Percentiles rank a stretch among this genome's conserved stretches.
These are phyloP conservation scores for Borostomias antarcticus DNA, from an alignment of 2,797 vertebrate genomes.

Conservation along the genomic window DNA sequence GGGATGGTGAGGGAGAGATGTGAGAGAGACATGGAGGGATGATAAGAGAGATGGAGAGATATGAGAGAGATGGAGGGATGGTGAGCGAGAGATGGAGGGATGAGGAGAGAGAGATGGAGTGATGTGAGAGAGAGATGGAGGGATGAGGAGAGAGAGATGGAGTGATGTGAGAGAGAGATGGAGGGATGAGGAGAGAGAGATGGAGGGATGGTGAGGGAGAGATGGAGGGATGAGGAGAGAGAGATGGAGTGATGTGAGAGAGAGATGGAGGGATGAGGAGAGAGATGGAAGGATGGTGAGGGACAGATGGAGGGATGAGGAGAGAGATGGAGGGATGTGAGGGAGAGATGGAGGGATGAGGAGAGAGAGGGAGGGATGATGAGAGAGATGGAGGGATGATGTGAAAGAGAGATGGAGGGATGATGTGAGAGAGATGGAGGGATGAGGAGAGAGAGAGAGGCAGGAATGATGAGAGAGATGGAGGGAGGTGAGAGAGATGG, in stretches of 20 bases:
- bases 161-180: background rate
- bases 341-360: background rate
- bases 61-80: background rate
- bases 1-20: no score
- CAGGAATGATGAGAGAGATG: no score
- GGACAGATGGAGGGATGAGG: constrained; percentile 25
- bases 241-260: background rate
- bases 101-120: background rate
- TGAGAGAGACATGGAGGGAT: no score
- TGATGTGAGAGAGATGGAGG: background rate
- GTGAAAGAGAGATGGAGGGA: background rate
- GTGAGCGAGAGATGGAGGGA: background rate
- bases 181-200: background rate
- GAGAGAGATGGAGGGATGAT: constrained; percentile 19
- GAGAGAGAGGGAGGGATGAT: background rate
- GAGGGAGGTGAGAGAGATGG: constrained; percentile 3
- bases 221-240: constrained; percentile 19
- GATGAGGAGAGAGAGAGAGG: background rate
- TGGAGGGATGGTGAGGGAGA: constrained; percentile 57
- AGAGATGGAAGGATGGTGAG: constrained; percentile 54
- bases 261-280: background rate
- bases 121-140: constrained; percentile 59
- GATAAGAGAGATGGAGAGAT: no score
- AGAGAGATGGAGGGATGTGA: background rate
- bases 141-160: constrained; percentile 3